Percentiles rank a stretch among this genome's conserved stretches.
phyloP scores from a whole-genome alignment of 2,888 invertebrate genomes.

The Trimorus sp. region DNA sequence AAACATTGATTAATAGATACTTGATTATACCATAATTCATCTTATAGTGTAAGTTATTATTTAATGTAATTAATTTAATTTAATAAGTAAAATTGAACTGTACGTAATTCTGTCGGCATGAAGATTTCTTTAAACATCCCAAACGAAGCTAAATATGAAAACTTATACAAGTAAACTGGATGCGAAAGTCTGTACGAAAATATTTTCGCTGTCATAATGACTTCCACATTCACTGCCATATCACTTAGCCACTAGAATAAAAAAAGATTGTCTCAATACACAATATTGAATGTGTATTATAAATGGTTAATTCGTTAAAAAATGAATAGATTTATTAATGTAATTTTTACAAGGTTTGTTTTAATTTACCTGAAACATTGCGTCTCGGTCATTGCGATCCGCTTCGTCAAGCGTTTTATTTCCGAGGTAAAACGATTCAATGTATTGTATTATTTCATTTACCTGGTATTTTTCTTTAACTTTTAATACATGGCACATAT shows the following conservation, averaged over 20 bases:
- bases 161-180: constrained; percentile 76
- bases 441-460: constrained; percentile 71
- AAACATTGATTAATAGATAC: too few relatives aligned
- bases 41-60: too few relatives aligned
- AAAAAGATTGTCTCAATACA: not conserved
- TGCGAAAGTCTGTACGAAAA: constrained; percentile 71
- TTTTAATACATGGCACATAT: constrained; percentile 74
- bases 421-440: constrained; percentile 67
- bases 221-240: constrained; percentile 67
- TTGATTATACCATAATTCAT: too few relatives aligned
- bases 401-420: constrained; percentile 4
- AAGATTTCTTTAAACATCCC: constrained; percentile 74
- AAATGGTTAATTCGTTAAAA: too few relatives aligned
- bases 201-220: constrained; percentile 71
- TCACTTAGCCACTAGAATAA: constrained; percentile 74
- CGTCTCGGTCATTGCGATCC: not conserved
- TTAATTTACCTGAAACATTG: constrained; percentile 8
- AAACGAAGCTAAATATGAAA: constrained; percentile 71
- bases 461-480: constrained; percentile 68
- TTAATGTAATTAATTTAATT: too few relatives aligned
- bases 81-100: too few relatives aligned
- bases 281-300: too few relatives aligned
- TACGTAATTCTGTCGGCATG: not conserved
- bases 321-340: too few relatives aligned
- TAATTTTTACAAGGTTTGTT: too few relatives aligned